Base-by-base conservation (phyloP, 2,797 vertebrate genomes). In the Hybognathus amarus region DNA sequence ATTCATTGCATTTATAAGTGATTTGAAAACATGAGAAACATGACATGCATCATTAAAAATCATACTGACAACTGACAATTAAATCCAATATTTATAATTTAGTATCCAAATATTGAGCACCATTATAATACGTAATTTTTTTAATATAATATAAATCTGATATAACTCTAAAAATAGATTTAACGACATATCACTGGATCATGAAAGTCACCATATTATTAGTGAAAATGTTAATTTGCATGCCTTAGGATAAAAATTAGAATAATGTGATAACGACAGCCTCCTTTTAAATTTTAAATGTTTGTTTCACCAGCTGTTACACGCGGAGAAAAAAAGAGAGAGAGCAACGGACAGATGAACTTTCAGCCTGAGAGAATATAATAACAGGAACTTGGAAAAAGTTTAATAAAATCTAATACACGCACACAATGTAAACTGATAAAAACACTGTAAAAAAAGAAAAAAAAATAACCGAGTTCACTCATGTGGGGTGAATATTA, bases 381-480 rank as follows among this genome's bases (percentile, higher is more conserved):
- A n/a, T n/a, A n/a, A n/a, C n/a, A 94, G 93, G 94, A 94, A 94
- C 95, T 95, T 94, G 93, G 94, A 93, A 91, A 91, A 93, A 95
- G 94, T 95, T 96, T 96, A 96, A 96, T 96, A 96, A 96, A 95
- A 96, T 95, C 95, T 95, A 95, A 89, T 87, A 85, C 80, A 79
- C 86, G 77, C 83, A 83, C 83, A 77, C 87, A 70, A 83, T 77
- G n/a, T 83, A 83, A 83, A 83, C 80, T n/a, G n/a, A n/a, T n/a
- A n/a, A n/a, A n/a, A n/a, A n/a, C n/a, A n/a, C n/a, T n/a, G n/a
- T n/a, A n/a, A n/a, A n/a, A n/a, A n/a, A n/a, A n/a, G n/a, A n/a
- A n/a, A n/a, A n/a, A n/a, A n/a, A n/a, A n/a, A n/a, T n/a, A n/a
- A n/a, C n/a, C n/a, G n/a, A n/a, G n/a, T n/a, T n/a, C n/a, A n/a